Conservation (phyloP, 92 coral and sea anemone genomes). For the Heteractis magnifica region DNA sequence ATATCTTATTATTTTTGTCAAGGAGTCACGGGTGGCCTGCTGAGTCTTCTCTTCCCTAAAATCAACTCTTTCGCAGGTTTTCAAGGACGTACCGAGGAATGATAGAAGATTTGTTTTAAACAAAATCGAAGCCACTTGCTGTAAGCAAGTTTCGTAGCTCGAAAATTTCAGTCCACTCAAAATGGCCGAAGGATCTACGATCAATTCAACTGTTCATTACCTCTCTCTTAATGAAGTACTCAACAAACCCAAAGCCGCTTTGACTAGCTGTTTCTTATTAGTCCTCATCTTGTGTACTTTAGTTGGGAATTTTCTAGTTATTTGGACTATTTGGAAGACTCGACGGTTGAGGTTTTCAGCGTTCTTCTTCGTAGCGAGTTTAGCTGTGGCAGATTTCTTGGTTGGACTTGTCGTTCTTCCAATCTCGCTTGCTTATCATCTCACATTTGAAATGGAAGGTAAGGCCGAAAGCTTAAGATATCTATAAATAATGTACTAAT, state of each 20-base stretch:
- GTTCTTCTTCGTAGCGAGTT: conserved; percentile 42
- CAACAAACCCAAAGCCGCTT: conserved; percentile 16
- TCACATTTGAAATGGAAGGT: conserved; percentile 40
- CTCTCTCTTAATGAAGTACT: conserved; percentile 4
- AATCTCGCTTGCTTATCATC: conserved; percentile 30
- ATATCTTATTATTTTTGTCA: background rate
- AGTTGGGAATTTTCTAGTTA: conserved; percentile 40
- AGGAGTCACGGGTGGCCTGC: background rate
- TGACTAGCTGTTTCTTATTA: conserved; percentile 29
- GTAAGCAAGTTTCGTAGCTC: background rate
- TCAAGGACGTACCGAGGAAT: background rate
- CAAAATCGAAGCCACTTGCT: background rate
- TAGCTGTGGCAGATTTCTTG: conserved; percentile 5
- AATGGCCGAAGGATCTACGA: background rate
- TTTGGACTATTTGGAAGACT: conserved; percentile 38
- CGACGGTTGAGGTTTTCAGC: conserved; percentile 42
- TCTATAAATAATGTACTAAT: too few species aligned
- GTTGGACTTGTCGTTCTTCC: conserved; percentile 30
- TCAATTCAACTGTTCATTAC: background rate
- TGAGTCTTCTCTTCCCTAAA: background rate
- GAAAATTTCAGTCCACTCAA: background rate
- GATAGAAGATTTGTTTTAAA: background rate
- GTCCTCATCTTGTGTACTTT: conserved; percentile 23
- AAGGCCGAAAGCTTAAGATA: background rate
- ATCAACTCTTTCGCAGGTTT: background rate